Evolutionary conservation across 2,113 vertebrate species (phyloP), one percentile per base, ranked within the genome.

Genomic region (Cottus gobio): DNA sequence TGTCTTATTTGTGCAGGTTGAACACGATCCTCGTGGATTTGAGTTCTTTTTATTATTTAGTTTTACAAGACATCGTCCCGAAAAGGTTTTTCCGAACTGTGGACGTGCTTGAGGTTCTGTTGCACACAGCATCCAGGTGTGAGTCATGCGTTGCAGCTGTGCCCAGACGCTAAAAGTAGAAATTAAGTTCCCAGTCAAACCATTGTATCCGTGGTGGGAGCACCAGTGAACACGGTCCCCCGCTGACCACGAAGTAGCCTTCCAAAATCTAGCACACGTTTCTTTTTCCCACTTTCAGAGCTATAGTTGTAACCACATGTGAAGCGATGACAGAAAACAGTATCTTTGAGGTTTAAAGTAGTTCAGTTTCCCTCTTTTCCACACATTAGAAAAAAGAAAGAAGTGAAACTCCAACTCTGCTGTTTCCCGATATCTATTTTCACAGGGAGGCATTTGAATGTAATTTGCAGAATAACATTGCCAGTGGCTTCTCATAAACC

Each of bases 391-490:
- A 15, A 62, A 68, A 10, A 69, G 56, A 69, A 44, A 56, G 52
- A 44, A 20, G 36, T 3, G 62, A 64, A 80, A 31, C 36, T 70
- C 44, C 44, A 67, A 31, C 52, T 65, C 20, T 18, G 61, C 66
- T 65, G 30, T 72, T 80, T 70, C 74, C 26, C 16, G 5, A 22
- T 56, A 56, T 77, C 82, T 75, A 60, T 79, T 39, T 62, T 67
- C 54, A 74, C 36, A 56, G 4, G 12, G 22, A 74, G 46, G 62
- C 75, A 68, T 87, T 44, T 83, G 77, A 87, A 63, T 72, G n/a
- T 46, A 28, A 75, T 71, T 71, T 71, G 11, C 48, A 30, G 58
- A 60, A n/a, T 79, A 54, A 76, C 63, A 56, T 73, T 48, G 79
- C 72, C 62, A 5, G 44, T 56, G 50, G 79, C 72, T 74, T 71